A percentile compares a stretch with the other conserved stretches of the same genome.
These are phyloP conservation scores for Microcebus griseorufus DNA, from an alignment of 2,113 vertebrate genomes.

Conservation along the genomic window DNA sequence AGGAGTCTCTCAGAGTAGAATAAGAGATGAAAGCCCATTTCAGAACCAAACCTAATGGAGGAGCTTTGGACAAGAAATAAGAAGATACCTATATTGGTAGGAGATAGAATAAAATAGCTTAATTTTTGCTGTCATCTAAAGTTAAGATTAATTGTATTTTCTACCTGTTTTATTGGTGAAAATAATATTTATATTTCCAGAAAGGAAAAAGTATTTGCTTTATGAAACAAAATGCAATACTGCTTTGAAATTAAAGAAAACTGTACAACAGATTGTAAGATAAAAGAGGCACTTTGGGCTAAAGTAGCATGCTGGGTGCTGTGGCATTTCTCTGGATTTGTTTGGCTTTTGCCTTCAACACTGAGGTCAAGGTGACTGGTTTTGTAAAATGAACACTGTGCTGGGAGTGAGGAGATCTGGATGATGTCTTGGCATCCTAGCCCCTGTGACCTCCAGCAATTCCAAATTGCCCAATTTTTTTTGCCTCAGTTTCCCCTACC, in stretches of 20 bases:
- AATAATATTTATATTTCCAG: background rate
- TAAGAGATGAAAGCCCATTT: background rate
- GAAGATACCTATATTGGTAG: background rate
- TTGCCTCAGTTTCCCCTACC: background rate
- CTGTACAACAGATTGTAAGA: background rate
- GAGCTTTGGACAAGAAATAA: background rate
- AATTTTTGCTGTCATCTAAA: background rate
- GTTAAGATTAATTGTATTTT: background rate
- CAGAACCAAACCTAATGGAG: background rate
- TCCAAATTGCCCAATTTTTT: background rate
- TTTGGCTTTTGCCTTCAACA: conserved; percentile 6
- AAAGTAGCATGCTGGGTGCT: background rate
- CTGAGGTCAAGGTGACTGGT: background rate
- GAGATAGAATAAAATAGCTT: background rate
- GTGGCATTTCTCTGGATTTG: background rate
- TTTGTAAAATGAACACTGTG: background rate
- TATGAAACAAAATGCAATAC: background rate
- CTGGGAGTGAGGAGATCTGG: background rate
- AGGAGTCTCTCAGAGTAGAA: background rate
- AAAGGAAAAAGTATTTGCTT: background rate
- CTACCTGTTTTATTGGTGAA: background rate
- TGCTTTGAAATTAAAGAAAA: conserved; percentile 2
- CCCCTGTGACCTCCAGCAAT: background rate
- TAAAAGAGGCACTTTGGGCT: background rate
- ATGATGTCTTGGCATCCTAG: background rate